phyloP scores from a whole-genome alignment of 2,797 vertebrate species.

The Poeciliopsis infans region DNA sequence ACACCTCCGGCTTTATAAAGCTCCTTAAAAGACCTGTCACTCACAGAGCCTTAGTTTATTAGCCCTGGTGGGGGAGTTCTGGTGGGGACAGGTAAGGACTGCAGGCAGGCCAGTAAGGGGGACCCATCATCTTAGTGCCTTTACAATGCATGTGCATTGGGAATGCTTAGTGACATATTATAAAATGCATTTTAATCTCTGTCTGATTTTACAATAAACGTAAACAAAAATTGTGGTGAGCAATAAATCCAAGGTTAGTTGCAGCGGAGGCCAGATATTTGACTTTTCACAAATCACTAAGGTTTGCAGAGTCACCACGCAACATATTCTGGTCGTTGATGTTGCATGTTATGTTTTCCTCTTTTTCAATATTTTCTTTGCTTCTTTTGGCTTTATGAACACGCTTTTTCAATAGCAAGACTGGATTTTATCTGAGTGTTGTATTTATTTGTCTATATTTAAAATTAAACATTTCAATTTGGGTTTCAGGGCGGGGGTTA shows the following conservation, averaged over 20 bases:
- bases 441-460: too few relatives aligned
- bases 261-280: background rate
- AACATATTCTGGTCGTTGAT: background rate
- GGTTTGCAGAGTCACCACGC: background rate
- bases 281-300: background rate
- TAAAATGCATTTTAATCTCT: background rate
- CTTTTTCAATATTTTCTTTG: background rate
- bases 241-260: background rate
- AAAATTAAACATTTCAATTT: too few relatives aligned
- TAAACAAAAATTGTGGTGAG: background rate
- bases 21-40: slow-evolving; percentile 58
- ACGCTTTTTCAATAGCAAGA: too few relatives aligned
- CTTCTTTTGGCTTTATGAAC: background rate
- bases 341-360: background rate
- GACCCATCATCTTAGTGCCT: background rate
- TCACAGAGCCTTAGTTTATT: slow-evolving; percentile 30
- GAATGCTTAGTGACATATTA: background rate
- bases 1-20: slow-evolving; percentile 47
- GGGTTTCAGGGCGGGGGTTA: too few relatives aligned
- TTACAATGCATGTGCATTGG: background rate
- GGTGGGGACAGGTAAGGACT: background rate
- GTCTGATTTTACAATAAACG: background rate
- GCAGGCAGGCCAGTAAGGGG: background rate
- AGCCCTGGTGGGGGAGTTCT: background rate
- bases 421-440: too few relatives aligned